Evolutionary conservation across 1,140 invertebrate species (phyloP), one percentile per base, ranked within the genome.

Genomic region (Monochamus saltuarius): DNA sequence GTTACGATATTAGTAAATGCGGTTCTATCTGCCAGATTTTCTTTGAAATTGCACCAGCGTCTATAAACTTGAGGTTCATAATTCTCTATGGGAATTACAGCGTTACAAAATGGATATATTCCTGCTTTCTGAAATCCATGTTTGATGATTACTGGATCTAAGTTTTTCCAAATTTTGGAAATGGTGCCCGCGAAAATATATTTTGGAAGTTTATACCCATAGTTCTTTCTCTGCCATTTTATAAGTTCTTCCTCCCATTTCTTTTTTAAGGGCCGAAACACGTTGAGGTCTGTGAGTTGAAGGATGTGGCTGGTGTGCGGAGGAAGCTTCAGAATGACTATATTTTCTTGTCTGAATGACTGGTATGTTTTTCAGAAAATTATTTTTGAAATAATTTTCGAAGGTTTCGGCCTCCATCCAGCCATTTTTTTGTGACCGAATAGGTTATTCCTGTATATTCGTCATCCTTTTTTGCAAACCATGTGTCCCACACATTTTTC

Each of bases 391-490:
- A 29, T 29, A 29, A 29, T 29, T 29, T 29, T 29, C 22, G 22
- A 29, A 29, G 22, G 22, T 29, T 29, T 29, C 22, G 2, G 22
- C 22, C 6, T 29, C 22, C 22, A 29, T 40, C n/a, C 39, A 40
- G 8, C 11, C 51, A 14, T n/a, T 53, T 53, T 53, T 53, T 17
- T 2, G 64, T 73, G 10, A 68, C 71, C 37, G 69, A 66, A 63
- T 76, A 74, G 4, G 62, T 59, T 9, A 66, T 75, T 11, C 64
- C 66, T 37, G 67, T 62, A 70, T 57, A 76, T 36, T n/a, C 39
- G 7, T 11, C 43, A 16, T 50, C 40, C 49, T 61, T 56, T 8
- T 35, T 17, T 38, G 64, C 51, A 2, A 53, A 38, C 67, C 61
- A 70, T 39, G 68, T 16, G 39, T 65, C 56, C 66, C 61, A 66